Evolutionary conservation across 2,888 invertebrate species (phyloP), one percentile per base, ranked within the genome.

Genomic region (Monopis laevigella): DNA sequence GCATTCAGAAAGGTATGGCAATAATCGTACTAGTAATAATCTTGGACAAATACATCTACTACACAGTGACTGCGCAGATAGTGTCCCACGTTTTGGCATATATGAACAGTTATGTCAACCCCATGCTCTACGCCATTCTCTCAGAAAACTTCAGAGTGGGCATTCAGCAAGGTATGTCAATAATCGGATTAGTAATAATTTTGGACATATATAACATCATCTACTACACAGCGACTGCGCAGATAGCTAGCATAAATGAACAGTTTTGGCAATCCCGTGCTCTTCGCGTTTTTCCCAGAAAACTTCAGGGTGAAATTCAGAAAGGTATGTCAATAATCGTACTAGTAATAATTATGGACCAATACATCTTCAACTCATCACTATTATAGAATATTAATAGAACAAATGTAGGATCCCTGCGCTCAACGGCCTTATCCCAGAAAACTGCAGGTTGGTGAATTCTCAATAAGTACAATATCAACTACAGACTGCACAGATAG

Each of bases 51-150:
- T 93, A 91, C 72, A 86, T 86, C 49, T 81, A 86, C 58, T 78
- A 85, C 51, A 86, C 86, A 40, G 88, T 92, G 55, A 87, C 88
- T 46, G 82, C 89, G 17, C 92, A 92, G 77, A 90, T 92, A 47
- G 84, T n/a, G n/a, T n/a, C n/a, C n/a, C n/a, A n/a, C n/a, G n/a
- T n/a, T n/a, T 71, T 92, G 45, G 96, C 96, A 12, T 97, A 97
- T 74, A 93, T 90, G 81, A 97, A 96, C 82, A 92, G 92, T 57
- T 96, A 96, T 65, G 90, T 97, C 56, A 96, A 97, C 73, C 96
- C 96, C 0, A 89, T 97, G 51, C 85, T 97, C 39, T 97, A 97
- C 75, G 96, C 96, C 2, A 94, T 96, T 71, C 84, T 96, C 39
- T 96, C 95, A 1, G 96, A 96, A 57, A 95, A 95, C 75, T 96